Conservation (phyloP, 2,113 vertebrate genomes). For the Chrysemys picta region DNA sequence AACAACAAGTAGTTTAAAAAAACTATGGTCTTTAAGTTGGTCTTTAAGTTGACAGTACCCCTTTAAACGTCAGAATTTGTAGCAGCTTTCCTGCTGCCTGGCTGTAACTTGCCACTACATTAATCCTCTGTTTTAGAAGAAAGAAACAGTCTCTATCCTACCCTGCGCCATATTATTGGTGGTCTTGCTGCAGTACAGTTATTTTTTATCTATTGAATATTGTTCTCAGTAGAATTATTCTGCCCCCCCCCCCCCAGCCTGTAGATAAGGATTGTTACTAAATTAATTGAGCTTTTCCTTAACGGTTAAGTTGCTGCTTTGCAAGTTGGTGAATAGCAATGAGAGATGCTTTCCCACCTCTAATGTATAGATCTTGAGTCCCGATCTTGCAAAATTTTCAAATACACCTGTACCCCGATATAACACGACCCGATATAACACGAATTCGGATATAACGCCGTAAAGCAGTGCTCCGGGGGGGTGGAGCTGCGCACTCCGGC, state of each 20-base stretch:
- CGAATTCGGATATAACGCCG: no score
- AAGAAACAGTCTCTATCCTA: not conserved
- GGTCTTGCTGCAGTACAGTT: not conserved
- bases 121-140: not conserved
- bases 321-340: not conserved
- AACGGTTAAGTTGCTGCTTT: slow-evolving; percentile 31
- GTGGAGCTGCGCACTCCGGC: no score
- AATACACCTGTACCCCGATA: not conserved
- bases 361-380: not conserved
- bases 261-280: slow-evolving; percentile 28
- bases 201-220: slow-evolving; percentile 56
- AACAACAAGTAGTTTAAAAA: not conserved
- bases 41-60: not conserved
- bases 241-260: not conserved
- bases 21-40: not conserved
- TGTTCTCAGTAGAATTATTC: slow-evolving; percentile 42
- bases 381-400: not conserved
- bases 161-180: not conserved
- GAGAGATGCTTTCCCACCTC: not conserved
- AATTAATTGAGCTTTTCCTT: not conserved
- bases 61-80: rapidly evolving
- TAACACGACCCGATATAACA: no score
- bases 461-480: no score
- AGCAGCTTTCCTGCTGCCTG: not conserved
- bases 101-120: not conserved